Evolutionary conservation across 2,113 vertebrate species (phyloP).

Genomic region (Cottus gobio): DNA sequence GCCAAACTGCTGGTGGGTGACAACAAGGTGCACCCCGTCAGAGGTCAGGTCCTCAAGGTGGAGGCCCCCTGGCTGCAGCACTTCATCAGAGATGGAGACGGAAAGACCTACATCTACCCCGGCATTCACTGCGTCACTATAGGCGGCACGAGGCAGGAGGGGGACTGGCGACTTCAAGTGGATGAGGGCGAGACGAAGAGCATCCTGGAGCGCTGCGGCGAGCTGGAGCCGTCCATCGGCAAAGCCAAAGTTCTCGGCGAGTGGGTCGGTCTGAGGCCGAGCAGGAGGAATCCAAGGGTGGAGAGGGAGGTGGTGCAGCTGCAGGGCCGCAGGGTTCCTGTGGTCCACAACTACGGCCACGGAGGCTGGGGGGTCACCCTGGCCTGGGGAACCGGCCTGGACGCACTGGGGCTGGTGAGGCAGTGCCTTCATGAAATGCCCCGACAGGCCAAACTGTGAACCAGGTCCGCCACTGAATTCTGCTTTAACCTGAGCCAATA

Average conservation of each 20-base stretch:
- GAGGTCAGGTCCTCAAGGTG: constrained; percentile 90
- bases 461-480: background rate
- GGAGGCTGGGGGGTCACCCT: constrained; percentile 87
- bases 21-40: constrained; percentile 78
- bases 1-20: constrained; percentile 85
- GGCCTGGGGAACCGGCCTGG: constrained; percentile 89
- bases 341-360: constrained; percentile 96
- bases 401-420: constrained; percentile 83
- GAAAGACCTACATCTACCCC: constrained; percentile 90
- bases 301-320: constrained; percentile 82
- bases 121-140: constrained; percentile 83
- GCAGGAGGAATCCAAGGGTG: constrained; percentile 81
- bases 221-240: constrained; percentile 88
- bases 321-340: constrained; percentile 66
- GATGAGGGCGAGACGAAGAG: constrained; percentile 76
- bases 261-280: constrained; percentile 90
- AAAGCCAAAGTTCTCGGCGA: constrained; percentile 71
- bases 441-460: constrained; percentile 74
- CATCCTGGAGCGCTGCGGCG: constrained; percentile 87
- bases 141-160: constrained; percentile 89
- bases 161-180: constrained; percentile 83
- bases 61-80: constrained; percentile 93
- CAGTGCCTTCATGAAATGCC: constrained; percentile 75
- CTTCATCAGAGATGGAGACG: constrained; percentile 88
- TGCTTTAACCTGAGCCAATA: background rate